Evolutionary conservation across 2,888 invertebrate genomes (phyloP).

Genomic region (Blastobasis lacticolella): DNA sequence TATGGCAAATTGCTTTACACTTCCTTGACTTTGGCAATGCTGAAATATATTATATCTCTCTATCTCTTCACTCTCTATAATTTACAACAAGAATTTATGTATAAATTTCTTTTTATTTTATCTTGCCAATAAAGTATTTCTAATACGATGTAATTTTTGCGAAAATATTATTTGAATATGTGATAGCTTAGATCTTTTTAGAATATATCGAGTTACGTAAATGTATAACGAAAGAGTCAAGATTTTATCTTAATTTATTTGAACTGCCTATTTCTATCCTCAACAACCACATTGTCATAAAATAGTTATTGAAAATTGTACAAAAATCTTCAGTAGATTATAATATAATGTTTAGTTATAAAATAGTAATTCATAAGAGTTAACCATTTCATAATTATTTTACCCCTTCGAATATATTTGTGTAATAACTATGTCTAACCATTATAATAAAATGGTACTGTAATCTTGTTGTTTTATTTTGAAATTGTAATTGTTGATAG

Average conservation of each 20-base stretch:
- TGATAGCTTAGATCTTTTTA: slow-evolving; percentile 69
- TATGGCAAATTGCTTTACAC: slow-evolving; percentile 59
- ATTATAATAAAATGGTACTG: slow-evolving; percentile 51
- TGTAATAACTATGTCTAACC: slow-evolving; percentile 56
- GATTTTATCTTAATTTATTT: slow-evolving; percentile 43
- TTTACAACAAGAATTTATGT: slow-evolving; percentile 50
- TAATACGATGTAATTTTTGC: slow-evolving; percentile 44
- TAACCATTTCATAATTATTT: slow-evolving; percentile 54
- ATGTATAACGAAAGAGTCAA: slow-evolving; percentile 36
- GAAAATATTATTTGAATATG: slow-evolving; percentile 55
- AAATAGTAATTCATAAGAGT: slow-evolving; percentile 49
- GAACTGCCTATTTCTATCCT: slow-evolving; percentile 18
- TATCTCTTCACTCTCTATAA: slow-evolving; percentile 66
- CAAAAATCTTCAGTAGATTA: slow-evolving; percentile 55
- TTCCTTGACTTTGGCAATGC: slow-evolving; percentile 43
- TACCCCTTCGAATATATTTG: slow-evolving; percentile 53
- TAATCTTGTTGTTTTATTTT: not conserved
- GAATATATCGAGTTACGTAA: slow-evolving; percentile 38
- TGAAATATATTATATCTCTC: slow-evolving; percentile 43
- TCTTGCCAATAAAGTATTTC: slow-evolving; percentile 71
- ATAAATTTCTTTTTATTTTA: slow-evolving; percentile 47
- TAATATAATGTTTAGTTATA: slow-evolving; percentile 1
- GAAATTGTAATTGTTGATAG: too few relatives aligned
- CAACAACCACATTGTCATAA: slow-evolving; percentile 16
- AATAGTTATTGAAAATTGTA: slow-evolving; percentile 46